Conservation (phyloP, 2,113 vertebrate species). For the Cricetomys ansorgei region DNA sequence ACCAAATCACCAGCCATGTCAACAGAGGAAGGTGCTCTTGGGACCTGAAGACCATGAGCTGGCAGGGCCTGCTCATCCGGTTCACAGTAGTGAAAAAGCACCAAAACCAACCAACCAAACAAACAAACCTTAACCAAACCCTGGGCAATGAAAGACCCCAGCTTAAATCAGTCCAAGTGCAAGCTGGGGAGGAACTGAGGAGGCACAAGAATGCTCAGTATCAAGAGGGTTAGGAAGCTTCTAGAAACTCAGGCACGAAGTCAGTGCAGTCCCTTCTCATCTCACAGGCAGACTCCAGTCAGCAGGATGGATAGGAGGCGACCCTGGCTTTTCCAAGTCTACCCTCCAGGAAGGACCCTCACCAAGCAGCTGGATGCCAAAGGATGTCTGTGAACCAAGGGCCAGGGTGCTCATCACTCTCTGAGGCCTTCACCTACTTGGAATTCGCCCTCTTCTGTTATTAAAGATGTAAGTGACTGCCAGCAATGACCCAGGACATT, state of each 20-base stretch:
- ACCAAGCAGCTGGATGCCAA: background rate
- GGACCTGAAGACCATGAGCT: background rate
- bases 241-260: background rate
- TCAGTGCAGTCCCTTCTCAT: fast-evolving
- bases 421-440: background rate
- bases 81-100: fast-evolving
- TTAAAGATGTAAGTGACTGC: background rate
- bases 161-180: background rate
- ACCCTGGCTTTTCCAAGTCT: background rate
- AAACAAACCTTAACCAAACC: fast-evolving
- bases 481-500: background rate
- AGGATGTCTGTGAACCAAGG: background rate
- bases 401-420: fast-evolving
- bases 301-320: background rate
- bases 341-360: fast-evolving
- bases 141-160: background rate
- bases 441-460: background rate
- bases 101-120: too few relatives aligned
- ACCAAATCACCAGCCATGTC: background rate
- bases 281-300: background rate
- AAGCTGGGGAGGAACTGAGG: background rate
- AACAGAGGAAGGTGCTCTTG: background rate
- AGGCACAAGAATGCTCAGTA: too few relatives aligned
- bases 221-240: background rate
- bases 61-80: background rate